Base-by-base conservation (phyloP, 2,888 invertebrate species). In the Chirona hameri region DNA sequence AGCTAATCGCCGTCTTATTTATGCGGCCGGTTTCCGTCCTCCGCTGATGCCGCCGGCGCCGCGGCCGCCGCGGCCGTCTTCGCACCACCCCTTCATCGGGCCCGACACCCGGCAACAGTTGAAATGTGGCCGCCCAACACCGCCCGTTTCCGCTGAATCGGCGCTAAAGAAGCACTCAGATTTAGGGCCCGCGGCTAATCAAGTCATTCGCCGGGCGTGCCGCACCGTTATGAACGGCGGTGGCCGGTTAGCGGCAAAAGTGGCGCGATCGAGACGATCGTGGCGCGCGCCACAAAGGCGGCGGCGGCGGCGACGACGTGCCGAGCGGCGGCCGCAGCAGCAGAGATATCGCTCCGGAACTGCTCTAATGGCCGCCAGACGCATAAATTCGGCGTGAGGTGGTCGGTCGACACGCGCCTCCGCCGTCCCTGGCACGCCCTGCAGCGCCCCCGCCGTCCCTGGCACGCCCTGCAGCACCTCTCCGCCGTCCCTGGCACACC, bases 151-250 rank as follows among this genome's bases (percentile, higher is more conserved):
- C 76, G 76, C 76, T 76, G 76, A 76, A 31, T 76, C 18, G 76
- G 29, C 39, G 76, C 76, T 39, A 76, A 76, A 39, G 39, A 76
- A 39, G 21, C 18, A 21, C 29, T 76, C 76, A 76, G 76, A 39
- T 39, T 76, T 76, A 76, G 76, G 76, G 39, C 21, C 76, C 39
- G 31, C 39, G 76, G 12, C 76, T 76, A 76, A 76, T 76, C 76
- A 76, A 76, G 76, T 76, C 39, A 76, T 76, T 76, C 21, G 76
- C 9, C 31, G 76, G 21, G 18, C 29, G 29, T 76, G 39, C 76
- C 39, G 31, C 76, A 21, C 21, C 12, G 76, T 76, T 76, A 76
- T 76, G 76, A 39, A 14, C 57, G 72, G 18, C 72, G 14, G 72
- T 15, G 65, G 72, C 31, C 72, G 31, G 12, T 31, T 31, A 14